Percentiles rank a stretch among this genome's conserved stretches.
Evolutionary conservation across 2,888 invertebrate species (phyloP).

Genomic region (Cryptocephalus moraei): DNA sequence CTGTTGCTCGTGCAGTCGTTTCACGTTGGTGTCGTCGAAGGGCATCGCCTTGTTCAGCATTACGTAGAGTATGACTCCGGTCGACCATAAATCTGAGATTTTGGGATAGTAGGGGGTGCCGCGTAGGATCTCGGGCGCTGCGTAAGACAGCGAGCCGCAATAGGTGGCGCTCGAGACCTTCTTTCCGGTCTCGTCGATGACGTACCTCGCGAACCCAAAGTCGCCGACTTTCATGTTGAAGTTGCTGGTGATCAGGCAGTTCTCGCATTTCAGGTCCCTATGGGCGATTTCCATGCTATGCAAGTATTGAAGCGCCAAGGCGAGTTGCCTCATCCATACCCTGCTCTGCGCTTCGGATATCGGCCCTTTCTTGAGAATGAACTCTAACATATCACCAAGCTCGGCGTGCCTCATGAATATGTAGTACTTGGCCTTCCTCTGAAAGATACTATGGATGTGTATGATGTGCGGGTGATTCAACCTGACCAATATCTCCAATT

Average conservation of each 20-base stretch:
- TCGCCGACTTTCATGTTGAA: slow-evolving; percentile 75
- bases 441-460: slow-evolving; percentile 64
- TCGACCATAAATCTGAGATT: slow-evolving; percentile 68
- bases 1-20: slow-evolving; percentile 56
- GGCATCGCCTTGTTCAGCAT: slow-evolving; percentile 77
- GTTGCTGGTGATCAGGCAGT: slow-evolving; percentile 59
- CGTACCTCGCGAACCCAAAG: slow-evolving; percentile 68
- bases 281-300: slow-evolving; percentile 67
- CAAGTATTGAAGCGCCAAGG: slow-evolving; percentile 57
- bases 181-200: slow-evolving; percentile 26
- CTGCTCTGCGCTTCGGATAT: slow-evolving; percentile 56
- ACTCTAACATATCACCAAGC: slow-evolving; percentile 72
- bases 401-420: slow-evolving; percentile 70
- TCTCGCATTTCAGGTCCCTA: slow-evolving; percentile 76
- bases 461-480: slow-evolving; percentile 72
- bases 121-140: slow-evolving; percentile 73
- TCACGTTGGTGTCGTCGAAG: slow-evolving; percentile 67
- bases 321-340: slow-evolving; percentile 61
- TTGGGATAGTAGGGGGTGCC: slow-evolving; percentile 64
- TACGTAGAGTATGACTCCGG: slow-evolving; percentile 69
- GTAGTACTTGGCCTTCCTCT: slow-evolving; percentile 58
- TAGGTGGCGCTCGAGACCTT: slow-evolving; percentile 61
- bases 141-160: slow-evolving; percentile 81
- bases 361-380: slow-evolving; percentile 54
- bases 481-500: slow-evolving; percentile 63